Percentiles rank a stretch among this genome's conserved stretches.
phyloP scores from a whole-genome alignment of 2,797 vertebrate species.

The Phrynocephalus guinanensis region DNA sequence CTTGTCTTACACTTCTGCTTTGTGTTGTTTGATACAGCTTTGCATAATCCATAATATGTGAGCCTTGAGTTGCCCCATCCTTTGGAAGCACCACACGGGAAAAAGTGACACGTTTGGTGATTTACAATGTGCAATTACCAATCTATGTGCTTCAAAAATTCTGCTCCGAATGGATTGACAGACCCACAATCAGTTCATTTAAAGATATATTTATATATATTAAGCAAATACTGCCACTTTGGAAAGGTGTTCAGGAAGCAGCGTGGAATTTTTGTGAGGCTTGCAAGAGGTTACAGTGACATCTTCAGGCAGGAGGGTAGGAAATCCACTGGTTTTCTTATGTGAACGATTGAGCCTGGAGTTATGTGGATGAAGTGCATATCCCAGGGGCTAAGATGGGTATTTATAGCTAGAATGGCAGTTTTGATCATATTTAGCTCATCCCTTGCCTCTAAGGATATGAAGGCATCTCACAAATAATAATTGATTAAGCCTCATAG shows the following conservation, averaged over 20 bases:
- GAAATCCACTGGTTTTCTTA: neutral
- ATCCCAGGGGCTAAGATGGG: neutral
- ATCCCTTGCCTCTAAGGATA: neutral
- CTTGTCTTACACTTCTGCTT: too few relatives aligned
- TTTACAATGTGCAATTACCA: neutral
- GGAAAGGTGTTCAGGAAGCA: neutral
- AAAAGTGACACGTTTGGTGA: too few relatives aligned
- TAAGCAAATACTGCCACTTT: neutral
- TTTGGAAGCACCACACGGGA: too few relatives aligned
- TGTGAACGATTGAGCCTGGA: neutral
- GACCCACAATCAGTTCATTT: neutral
- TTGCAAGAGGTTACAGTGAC: slow-evolving; percentile 67
- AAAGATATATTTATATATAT: neutral
- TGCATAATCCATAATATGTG: too few relatives aligned
- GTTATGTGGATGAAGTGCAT: neutral
- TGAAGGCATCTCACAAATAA: fast-evolving
- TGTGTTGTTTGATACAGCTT: too few relatives aligned
- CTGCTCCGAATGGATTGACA: neutral
- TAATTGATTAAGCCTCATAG: neutral
- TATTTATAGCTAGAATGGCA: fast-evolving
- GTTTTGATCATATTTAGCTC: neutral
- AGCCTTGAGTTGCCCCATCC: too few relatives aligned
- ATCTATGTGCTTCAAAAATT: fast-evolving
- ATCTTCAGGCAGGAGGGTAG: slow-evolving; percentile 68
- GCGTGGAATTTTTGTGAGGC: fast-evolving